Evolutionary conservation across 2,113 vertebrate species (phyloP).

Genomic region (Pelecanus crispus): DNA sequence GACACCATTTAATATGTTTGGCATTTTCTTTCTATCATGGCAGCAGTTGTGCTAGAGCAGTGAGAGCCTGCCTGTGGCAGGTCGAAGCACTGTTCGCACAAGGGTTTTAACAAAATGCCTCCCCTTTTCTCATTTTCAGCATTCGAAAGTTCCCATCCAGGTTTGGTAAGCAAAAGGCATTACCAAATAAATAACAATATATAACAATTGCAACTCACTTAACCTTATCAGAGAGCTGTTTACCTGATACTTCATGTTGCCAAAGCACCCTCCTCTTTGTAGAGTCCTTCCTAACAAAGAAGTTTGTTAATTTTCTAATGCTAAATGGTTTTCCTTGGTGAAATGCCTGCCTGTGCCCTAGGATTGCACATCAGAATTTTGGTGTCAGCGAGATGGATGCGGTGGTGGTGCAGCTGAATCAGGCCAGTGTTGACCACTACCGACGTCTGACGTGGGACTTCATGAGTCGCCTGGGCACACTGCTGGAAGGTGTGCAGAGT

Average conservation of each 20-base stretch:
- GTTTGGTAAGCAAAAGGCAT: background rate
- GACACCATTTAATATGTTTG: background rate
- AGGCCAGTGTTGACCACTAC: fast-evolving
- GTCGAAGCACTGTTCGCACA: background rate
- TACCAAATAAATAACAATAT: background rate
- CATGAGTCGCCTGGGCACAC: fast-evolving
- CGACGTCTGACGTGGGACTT: fast-evolving
- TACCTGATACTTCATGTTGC: background rate
- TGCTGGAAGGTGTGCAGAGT: fast-evolving
- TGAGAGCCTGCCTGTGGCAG: background rate
- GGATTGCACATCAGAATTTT: background rate
- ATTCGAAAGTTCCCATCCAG: background rate
- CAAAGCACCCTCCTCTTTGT: background rate
- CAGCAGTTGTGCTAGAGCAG: background rate
- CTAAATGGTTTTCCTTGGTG: background rate
- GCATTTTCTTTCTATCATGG: background rate
- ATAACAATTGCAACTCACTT: background rate
- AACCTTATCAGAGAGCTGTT: background rate
- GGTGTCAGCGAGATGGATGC: fast-evolving
- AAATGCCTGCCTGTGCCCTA: background rate
- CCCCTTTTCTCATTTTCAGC: background rate
- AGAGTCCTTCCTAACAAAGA: background rate
- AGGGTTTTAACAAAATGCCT: background rate
- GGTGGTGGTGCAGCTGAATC: background rate
- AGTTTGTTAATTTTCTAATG: background rate